Evolutionary conservation across 2,797 vertebrate species (phyloP).

Genomic region (Chelon auratus): DNA sequence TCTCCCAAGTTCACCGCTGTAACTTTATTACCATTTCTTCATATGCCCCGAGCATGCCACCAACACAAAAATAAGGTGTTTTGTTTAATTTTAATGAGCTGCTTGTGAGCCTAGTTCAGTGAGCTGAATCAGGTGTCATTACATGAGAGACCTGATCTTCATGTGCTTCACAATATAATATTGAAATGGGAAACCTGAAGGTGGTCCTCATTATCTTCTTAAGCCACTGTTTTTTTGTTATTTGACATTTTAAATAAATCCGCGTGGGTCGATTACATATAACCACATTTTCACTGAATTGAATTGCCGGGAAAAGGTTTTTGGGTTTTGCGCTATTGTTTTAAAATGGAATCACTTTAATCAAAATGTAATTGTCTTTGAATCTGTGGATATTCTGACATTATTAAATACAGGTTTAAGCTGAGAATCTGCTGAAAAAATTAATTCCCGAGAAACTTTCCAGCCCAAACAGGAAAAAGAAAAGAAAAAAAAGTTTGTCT

Average conservation of each 20-base stretch:
- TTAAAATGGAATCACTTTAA: background rate
- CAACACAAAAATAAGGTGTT: background rate
- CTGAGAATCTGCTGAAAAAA: constrained; percentile 3
- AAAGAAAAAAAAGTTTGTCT: too few relatives aligned
- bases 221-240: background rate
- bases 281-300: background rate
- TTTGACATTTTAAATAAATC: constrained; percentile 16
- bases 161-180: background rate
- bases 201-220: constrained; percentile 5
- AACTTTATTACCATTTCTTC: too few relatives aligned
- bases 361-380: background rate
- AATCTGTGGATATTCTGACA: constrained; percentile 4
- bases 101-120: background rate
- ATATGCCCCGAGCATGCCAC: too few relatives aligned
- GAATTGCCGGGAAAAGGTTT: background rate
- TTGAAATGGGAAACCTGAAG: background rate
- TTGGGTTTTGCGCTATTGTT: background rate
- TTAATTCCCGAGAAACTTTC: background rate
- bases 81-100: background rate
- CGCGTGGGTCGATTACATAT: background rate
- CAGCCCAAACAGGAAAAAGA: background rate
- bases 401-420: constrained; percentile 2
- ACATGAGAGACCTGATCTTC: background rate
- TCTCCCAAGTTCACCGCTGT: background rate
- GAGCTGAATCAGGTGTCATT: background rate